A percentile compares a stretch with the other conserved stretches of the same genome.
These are phyloP conservation scores for Poecilus cupreus DNA, from an alignment of 2,888 invertebrate genomes.

Conservation along the genomic window DNA sequence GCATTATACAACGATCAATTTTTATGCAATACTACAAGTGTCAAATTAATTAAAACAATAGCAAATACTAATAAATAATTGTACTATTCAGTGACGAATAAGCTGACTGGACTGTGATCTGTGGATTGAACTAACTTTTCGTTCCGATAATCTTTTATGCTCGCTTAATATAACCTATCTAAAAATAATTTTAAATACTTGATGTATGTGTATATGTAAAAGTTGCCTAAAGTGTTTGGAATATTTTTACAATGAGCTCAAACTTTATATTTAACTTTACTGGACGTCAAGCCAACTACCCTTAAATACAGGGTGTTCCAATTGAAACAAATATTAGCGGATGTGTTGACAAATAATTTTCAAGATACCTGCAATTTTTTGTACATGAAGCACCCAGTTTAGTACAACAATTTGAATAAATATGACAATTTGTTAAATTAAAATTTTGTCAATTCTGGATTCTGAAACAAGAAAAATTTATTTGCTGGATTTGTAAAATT, in stretches of 20 bases:
- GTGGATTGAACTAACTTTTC: neutral
- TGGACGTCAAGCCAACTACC: neutral
- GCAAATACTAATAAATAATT: too few species aligned
- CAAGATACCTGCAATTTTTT: too few species aligned
- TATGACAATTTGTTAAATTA: too few species aligned
- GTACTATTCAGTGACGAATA: neutral
- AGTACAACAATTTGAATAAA: too few species aligned
- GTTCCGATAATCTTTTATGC: conserved; percentile 8
- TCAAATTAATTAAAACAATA: neutral
- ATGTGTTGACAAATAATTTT: too few species aligned
- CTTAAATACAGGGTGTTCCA: neutral
- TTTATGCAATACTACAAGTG: neutral
- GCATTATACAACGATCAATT: too few species aligned
- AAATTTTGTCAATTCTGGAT: too few species aligned
- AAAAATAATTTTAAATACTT: conserved; percentile 39
- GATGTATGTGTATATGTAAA: conserved; percentile 21
- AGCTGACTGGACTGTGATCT: neutral
- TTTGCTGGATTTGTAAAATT: too few species aligned
- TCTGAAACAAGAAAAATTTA: too few species aligned
- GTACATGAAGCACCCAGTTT: too few species aligned
- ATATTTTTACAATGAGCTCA: conserved; percentile 49
- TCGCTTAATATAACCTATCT: conserved; percentile 22
- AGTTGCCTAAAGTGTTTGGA: conserved; percentile 43
- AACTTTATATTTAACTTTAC: conserved; percentile 17
- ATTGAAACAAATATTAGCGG: too few species aligned